Conservation (phyloP, 2,888 invertebrate genomes). For the Germaria angustata region DNA sequence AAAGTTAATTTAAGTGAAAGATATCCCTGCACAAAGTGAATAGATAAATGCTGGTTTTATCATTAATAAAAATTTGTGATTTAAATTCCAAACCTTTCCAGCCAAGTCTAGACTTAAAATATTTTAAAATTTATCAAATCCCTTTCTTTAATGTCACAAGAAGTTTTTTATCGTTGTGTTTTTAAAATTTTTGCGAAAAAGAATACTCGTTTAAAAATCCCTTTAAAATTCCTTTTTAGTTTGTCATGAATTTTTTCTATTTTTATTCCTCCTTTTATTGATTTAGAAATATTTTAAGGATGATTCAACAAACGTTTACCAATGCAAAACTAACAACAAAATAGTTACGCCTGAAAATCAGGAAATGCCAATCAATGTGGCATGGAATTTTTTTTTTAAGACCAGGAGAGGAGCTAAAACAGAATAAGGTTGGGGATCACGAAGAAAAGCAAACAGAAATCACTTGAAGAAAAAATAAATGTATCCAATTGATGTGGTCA, state of each 20-base stretch:
- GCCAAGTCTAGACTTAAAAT: neutral
- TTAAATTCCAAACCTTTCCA: neutral
- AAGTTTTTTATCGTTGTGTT: neutral
- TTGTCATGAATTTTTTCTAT: neutral
- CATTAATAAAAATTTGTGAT: neutral
- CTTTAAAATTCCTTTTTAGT: constrained; percentile 25
- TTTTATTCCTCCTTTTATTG: constrained; percentile 5
- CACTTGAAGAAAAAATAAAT: constrained; percentile 9
- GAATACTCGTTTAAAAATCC: neutral
- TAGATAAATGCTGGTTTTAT: too few relatives aligned
- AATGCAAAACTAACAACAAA: constrained; percentile 21
- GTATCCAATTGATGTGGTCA: constrained; percentile 15
- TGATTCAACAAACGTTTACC: constrained; percentile 54
- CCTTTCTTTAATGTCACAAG: neutral
- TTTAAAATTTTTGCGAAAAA: neutral
- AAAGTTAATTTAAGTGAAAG: too few relatives aligned
- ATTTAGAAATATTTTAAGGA: constrained; percentile 51
- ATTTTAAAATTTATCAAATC: neutral
- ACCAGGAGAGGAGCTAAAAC: neutral
- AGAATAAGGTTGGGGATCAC: neutral
- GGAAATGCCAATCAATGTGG: constrained; percentile 68
- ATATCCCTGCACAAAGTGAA: too few relatives aligned
- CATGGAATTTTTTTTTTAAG: constrained; percentile 33
- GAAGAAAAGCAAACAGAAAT: neutral
- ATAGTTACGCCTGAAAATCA: constrained; percentile 52